Evolutionary conservation across 1,140 invertebrate genomes (phyloP).

Genomic region (Trichonephila inaurata): DNA sequence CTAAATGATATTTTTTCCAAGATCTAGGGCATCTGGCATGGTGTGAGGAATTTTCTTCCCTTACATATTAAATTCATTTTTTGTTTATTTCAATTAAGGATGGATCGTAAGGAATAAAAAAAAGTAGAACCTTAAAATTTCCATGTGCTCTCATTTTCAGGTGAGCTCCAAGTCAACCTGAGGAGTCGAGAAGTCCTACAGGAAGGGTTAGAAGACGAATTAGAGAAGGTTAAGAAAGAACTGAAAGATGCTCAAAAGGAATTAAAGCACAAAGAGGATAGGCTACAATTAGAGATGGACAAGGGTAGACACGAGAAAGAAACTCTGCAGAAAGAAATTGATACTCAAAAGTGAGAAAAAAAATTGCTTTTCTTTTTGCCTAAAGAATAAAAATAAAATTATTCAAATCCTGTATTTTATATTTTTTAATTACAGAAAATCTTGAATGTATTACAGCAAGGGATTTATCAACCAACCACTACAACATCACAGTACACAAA

Average conservation of each 20-base stretch:
- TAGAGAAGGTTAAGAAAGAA: slow-evolving; percentile 76
- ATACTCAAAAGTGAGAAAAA: slow-evolving; percentile 51
- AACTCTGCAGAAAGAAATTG: slow-evolving; percentile 74
- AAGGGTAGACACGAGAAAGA: slow-evolving; percentile 78
- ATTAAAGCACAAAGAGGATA: slow-evolving; percentile 66
- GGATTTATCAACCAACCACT: too few relatives aligned
- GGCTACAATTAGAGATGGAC: slow-evolving; percentile 80
- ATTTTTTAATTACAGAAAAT: too few relatives aligned
- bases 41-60: too few relatives aligned
- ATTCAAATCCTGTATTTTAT: too few relatives aligned
- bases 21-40: too few relatives aligned
- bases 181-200: slow-evolving; percentile 83
- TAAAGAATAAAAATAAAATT: neutral
- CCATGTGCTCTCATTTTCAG: slow-evolving; percentile 79
- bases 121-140: too few relatives aligned
- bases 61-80: too few relatives aligned
- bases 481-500: too few relatives aligned
- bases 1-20: too few relatives aligned
- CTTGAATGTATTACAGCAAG: too few relatives aligned
- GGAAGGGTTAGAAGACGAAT: slow-evolving; percentile 80
- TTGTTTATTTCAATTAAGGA: too few relatives aligned
- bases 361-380: neutral
- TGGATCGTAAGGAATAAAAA: too few relatives aligned
- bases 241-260: slow-evolving; percentile 67
- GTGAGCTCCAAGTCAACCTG: slow-evolving; percentile 85